These are phyloP conservation scores for Suricata suricatta DNA, from an alignment of 2,113 vertebrate genomes.

Conservation along the genomic window DNA sequence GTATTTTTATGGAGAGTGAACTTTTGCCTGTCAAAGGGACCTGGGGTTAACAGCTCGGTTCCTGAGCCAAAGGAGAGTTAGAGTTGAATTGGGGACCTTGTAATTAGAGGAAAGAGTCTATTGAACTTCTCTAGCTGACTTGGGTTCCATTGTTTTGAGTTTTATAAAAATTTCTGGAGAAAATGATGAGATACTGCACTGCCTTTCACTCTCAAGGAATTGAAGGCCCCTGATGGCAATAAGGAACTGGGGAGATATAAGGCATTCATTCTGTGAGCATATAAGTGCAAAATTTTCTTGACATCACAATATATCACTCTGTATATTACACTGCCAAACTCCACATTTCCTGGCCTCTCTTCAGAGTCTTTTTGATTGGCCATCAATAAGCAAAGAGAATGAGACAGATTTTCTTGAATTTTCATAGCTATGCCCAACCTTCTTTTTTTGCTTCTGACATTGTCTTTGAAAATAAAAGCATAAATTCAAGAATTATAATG, in stretches of 20 bases:
- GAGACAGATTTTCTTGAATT: not conserved
- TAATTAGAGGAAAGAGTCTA: not conserved
- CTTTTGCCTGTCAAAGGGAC: not conserved
- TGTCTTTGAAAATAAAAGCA: conserved; percentile 35
- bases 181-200: not conserved
- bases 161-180: conserved; percentile 21
- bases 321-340: not conserved
- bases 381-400: not conserved
- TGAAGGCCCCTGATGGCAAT: not conserved
- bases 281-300: not conserved
- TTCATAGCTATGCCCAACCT: not conserved
- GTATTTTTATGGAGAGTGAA: not conserved
- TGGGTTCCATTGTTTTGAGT: not conserved
- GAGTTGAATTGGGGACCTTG: not conserved
- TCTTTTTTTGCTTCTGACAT: not conserved
- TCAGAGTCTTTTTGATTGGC: not conserved
- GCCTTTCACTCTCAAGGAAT: not conserved
- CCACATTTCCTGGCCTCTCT: not conserved
- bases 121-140: not conserved
- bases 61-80: not conserved
- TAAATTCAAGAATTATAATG: not conserved
- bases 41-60: not conserved
- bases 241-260: not conserved
- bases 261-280: not conserved
- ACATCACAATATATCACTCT: not conserved